Percentiles rank a stretch among this genome's conserved stretches.
phyloP scores from a whole-genome alignment of 2,888 invertebrate species.

The Lasioglossum figueresi region DNA sequence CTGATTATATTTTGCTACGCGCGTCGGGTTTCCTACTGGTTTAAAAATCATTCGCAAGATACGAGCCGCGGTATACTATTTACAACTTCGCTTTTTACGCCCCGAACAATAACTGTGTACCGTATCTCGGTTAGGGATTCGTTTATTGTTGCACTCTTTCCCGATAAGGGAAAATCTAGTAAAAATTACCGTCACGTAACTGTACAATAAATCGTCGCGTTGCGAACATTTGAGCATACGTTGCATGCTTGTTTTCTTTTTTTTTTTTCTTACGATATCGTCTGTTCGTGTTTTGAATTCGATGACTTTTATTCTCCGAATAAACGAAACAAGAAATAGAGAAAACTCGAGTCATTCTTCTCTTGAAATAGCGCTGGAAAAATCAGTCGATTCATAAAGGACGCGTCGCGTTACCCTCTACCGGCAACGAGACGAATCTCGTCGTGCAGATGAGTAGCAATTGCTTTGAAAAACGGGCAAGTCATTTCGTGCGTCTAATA shows the following conservation, averaged over 20 bases:
- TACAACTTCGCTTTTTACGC: not conserved
- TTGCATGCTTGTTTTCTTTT: not conserved
- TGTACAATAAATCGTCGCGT: not conserved
- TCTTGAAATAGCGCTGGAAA: not conserved
- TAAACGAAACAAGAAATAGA: too few relatives aligned
- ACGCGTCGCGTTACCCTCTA: slow-evolving; percentile 40
- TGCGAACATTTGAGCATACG: not conserved
- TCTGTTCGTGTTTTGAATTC: not conserved
- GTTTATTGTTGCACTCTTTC: not conserved
- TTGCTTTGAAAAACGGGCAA: slow-evolving; percentile 74
- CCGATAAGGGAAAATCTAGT: not conserved
- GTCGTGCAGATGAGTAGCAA: slow-evolving; percentile 4
- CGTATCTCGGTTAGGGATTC: not conserved
- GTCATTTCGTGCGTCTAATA: slow-evolving; percentile 73
- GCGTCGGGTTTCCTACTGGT: not conserved
- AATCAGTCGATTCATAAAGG: too few relatives aligned
- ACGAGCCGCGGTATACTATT: not conserved
- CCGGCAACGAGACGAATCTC: slow-evolving; percentile 28
- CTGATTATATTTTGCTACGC: not conserved
- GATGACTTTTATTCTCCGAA: not conserved
- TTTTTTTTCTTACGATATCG: too few relatives aligned
- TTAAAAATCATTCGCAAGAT: not conserved
- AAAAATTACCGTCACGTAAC: not conserved
- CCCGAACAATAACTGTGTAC: not conserved
- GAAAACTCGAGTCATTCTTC: not conserved